Conservation (phyloP, 1,140 invertebrate genomes). For the Chrysopa pallens region DNA sequence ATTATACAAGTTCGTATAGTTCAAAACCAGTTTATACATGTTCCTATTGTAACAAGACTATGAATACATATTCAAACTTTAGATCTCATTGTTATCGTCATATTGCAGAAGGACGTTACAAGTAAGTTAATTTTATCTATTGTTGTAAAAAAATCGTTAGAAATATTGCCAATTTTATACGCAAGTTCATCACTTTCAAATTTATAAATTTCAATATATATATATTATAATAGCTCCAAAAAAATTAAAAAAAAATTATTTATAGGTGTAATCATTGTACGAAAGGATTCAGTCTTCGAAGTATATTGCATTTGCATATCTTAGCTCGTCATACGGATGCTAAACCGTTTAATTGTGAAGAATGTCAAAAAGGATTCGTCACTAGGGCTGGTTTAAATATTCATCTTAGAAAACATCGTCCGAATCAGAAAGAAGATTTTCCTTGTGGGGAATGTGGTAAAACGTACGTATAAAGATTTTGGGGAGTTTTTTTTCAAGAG, state of each 20-base stretch:
- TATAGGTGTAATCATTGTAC: conserved; percentile 18
- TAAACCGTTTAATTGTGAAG: conserved; percentile 19
- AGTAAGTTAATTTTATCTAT: no score
- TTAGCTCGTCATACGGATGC: conserved; percentile 19
- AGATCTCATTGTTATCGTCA: conserved; percentile 22
- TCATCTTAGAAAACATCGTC: conserved; percentile 20
- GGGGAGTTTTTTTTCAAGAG: no score
- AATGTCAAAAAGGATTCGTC: conserved; percentile 20
- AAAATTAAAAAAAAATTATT: not conserved
- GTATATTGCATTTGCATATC: conserved; percentile 17
- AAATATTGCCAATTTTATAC: no score
- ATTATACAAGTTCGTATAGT: conserved; percentile 16
- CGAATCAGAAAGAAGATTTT: conserved; percentile 20
- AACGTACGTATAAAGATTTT: conserved; percentile 23
- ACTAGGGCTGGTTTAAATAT: conserved; percentile 19
- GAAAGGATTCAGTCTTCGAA: conserved; percentile 19
- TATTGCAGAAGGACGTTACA: conserved; percentile 20
- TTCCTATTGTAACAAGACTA: conserved; percentile 20
- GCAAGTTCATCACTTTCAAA: not conserved
- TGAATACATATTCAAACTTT: conserved; percentile 22
- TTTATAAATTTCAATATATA: not conserved
- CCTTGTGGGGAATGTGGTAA: conserved; percentile 31
- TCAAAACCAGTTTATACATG: conserved; percentile 19
- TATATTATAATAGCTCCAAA: not conserved
- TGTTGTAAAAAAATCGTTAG: no score